A percentile compares a stretch with the other conserved stretches of the same genome.
Conservation (phyloP, 2,113 vertebrate species). For the Hippoglossus stenolepis region DNA sequence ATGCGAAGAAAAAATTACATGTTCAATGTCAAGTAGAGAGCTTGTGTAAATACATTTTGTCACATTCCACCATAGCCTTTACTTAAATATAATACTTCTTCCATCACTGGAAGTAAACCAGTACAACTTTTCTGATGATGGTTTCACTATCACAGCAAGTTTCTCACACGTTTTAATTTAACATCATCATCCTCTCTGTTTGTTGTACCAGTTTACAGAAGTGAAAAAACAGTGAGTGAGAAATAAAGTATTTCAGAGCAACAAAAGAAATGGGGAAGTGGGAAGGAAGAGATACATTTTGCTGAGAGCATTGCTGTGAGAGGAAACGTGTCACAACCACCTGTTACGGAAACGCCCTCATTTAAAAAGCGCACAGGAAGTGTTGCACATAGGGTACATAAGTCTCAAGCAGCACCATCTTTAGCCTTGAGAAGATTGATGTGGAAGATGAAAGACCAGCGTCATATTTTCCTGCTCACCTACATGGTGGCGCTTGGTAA, state of each 20-base stretch:
- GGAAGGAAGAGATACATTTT: background rate
- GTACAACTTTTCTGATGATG: background rate
- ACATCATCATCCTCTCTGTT: background rate
- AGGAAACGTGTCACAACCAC: slow-evolving; percentile 47
- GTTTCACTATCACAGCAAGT: background rate
- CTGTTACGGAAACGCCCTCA: slow-evolving; percentile 49
- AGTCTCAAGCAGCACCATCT: background rate
- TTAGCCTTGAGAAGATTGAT: background rate
- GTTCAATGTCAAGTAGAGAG: too few relatives aligned
- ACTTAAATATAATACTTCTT: background rate
- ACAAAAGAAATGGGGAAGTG: slow-evolving; percentile 21
- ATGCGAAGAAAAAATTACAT: too few relatives aligned
- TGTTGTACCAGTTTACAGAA: too few relatives aligned
- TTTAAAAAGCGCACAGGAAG: slow-evolving; percentile 47
- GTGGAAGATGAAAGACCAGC: slow-evolving; percentile 42
- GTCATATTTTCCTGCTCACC: slow-evolving; percentile 21
- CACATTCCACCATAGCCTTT: background rate
- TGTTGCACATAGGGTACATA: background rate
- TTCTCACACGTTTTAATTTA: background rate
- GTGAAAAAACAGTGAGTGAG: background rate
- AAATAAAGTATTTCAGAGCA: background rate
- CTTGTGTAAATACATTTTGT: background rate
- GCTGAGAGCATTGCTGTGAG: background rate
- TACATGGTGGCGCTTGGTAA: slow-evolving; percentile 61
- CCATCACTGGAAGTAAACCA: background rate